Base-by-base conservation (phyloP, 2,888 invertebrate species). In the Hymenopus coronatus region DNA sequence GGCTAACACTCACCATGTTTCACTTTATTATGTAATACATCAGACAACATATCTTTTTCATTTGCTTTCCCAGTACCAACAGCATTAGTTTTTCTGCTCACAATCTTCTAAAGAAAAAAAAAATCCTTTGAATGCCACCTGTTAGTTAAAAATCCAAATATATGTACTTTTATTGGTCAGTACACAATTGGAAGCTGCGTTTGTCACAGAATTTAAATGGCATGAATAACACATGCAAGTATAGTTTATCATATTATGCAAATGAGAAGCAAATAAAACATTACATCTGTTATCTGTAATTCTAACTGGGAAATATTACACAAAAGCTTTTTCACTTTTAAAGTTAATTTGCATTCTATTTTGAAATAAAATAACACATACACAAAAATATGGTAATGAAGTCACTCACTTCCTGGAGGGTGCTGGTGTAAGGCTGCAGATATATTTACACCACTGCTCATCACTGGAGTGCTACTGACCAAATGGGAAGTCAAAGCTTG, bases 391-490 rank as follows among this genome's bases (percentile, higher is more conserved):
- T 70, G 54, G 54, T 20, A 70, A 70, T 70, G 54, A 70, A 70
- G 54, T 25, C 54, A 86, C 85, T 89, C 82, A 89, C 89, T 88
- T 84, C 88, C 82, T 88, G 84, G 89, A 30, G 88, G 81, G 54
- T 70, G 54, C n/a, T 89, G 89, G 8, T 88, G 88, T 12, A 88
- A 28, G 30, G 83, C 81, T 54, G 85, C 27, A 33, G 86, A 54
- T 83, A 81, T 81, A 46, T 25, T 30, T n/a, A 82, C 82, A 25
- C 87, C 87, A 54, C 87, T 86, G 88, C 90, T 89, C 88, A 89
- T 90, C 70, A 90, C 90, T 20, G 90, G 90, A 54, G 89, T 89
- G 84, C 90, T 87, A 27, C 82, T 87, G 81, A 87, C 87, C 3
- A 87, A 82, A 87, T 87, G 87, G 27, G 82, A 20, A 6, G 33